Conservation (phyloP, 1,140 invertebrate genomes). For the Chironomus striatipennis region DNA sequence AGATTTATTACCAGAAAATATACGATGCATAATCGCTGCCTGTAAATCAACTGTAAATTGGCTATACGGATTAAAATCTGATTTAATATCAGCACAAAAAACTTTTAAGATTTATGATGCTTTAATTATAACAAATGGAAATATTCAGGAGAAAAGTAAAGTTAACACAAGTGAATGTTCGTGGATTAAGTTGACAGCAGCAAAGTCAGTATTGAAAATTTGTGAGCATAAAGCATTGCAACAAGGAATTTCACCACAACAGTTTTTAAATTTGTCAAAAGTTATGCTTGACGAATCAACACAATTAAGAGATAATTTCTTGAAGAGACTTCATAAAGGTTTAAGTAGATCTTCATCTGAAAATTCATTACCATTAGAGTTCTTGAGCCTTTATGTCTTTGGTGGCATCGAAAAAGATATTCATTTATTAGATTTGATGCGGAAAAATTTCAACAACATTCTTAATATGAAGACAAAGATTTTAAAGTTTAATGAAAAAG, state of each 20-base stretch:
- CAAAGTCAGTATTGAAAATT: background rate
- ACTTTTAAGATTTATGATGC: background rate
- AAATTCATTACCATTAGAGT: background rate
- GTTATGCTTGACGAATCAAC: background rate
- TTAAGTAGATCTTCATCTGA: background rate
- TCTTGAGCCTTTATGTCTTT: background rate
- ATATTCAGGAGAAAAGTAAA: slow-evolving; percentile 3
- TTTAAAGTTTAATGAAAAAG: background rate
- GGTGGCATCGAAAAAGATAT: background rate
- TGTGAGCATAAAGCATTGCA: background rate
- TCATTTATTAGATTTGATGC: background rate
- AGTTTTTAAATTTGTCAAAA: background rate
- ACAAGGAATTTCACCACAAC: background rate
- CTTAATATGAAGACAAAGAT: background rate
- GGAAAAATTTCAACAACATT: background rate
- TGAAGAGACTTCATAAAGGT: background rate
- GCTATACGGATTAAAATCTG: background rate
- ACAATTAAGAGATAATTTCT: background rate
- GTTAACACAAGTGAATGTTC: background rate
- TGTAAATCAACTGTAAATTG: background rate
- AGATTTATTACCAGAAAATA: background rate
- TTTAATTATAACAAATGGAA: background rate
- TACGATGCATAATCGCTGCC: background rate
- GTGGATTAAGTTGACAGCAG: background rate
- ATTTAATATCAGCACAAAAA: background rate